Evolutionary conservation across 64 coral and sea anemone genomes (phyloP), one percentile per base, ranked within the genome.

Genomic region (Porites australiensis): DNA sequence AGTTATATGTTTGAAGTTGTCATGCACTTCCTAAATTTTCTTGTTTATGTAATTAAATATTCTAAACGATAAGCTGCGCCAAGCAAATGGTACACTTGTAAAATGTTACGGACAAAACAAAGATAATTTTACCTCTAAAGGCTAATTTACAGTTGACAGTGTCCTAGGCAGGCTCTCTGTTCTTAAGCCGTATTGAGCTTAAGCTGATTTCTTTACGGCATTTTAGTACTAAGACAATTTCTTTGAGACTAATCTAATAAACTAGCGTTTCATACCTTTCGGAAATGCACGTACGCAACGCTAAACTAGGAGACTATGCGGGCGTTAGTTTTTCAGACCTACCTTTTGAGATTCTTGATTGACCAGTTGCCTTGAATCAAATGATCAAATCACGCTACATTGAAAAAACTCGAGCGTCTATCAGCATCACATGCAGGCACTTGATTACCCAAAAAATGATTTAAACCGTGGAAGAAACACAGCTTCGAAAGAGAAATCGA

Each of bases 31-130:
- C 45, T 3, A 23, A 84, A 22, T 68, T n/a, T 84, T 49, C 12
- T 50, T 84, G 44, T 69, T 84, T 84, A n/a, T 68, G 81, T 50
- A 84, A 84, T 69, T 21, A 51, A 84, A 68, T 69, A 84, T 20
- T 54, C 57, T 55, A 64, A 64, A 64, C 62, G 8, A 64, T 78
- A 54, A 55, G 9, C 49, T 20, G 4, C 19, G 20, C 20, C 57
- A 13, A 27, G 45, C 8, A n/a, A 50, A 11, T 50, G 50, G 2
- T 62, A 19, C 19, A 68, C 45, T 49, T 37, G 2, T 48, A 11
- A 48, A 47, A 50, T 66, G 45, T 84, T 84, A 68, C 22, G 67
- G 47, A 68, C 51, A 3, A 23, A 84, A 19, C 47, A 64, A 69
- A 84, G 64, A 68, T 48, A 84, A 21, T 48, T 84, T 68, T 64